phyloP scores from a whole-genome alignment of 2,888 invertebrate genomes.

The Tipula unca region DNA sequence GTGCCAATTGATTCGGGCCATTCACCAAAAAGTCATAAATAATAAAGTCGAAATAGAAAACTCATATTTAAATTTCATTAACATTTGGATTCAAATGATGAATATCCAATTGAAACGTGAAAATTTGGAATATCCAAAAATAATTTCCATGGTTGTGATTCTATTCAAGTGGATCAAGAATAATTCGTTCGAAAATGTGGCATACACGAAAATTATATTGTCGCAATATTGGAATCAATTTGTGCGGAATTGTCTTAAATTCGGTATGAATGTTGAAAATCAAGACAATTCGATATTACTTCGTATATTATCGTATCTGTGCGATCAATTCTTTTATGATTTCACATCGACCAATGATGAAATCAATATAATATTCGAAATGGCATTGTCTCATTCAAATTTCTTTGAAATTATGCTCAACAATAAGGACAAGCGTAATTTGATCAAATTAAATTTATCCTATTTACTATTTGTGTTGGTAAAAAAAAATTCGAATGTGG shows the following conservation, averaged over 20 bases:
- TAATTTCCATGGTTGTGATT: conserved; percentile 39
- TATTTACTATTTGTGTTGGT: conserved; percentile 56
- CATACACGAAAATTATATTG: conserved; percentile 37
- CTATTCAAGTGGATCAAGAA: conserved; percentile 34
- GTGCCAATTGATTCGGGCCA: conserved; percentile 46
- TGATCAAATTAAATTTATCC: conserved; percentile 53
- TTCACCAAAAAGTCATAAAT: conserved; percentile 46
- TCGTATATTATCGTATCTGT: conserved; percentile 47
- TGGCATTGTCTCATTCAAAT: conserved; percentile 69
- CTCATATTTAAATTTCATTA: conserved; percentile 47
- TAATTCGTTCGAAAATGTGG: conserved; percentile 21
- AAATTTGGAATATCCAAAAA: conserved; percentile 33
- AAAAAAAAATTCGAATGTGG: conserved; percentile 50
- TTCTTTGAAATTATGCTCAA: conserved; percentile 62
- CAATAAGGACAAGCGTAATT: conserved; percentile 34
- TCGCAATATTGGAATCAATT: conserved; percentile 49
- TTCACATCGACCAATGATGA: conserved; percentile 45
- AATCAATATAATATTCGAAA: conserved; percentile 53
- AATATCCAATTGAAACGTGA: conserved; percentile 45
- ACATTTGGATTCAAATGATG: conserved; percentile 46
- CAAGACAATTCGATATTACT: conserved; percentile 45
- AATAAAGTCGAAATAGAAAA: conserved; percentile 30
- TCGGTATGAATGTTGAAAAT: conserved; percentile 47
- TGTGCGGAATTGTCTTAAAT: conserved; percentile 56
- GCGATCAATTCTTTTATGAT: conserved; percentile 47